Evolutionary conservation across 2,888 invertebrate genomes (phyloP).

Genomic region (Timema podura): DNA sequence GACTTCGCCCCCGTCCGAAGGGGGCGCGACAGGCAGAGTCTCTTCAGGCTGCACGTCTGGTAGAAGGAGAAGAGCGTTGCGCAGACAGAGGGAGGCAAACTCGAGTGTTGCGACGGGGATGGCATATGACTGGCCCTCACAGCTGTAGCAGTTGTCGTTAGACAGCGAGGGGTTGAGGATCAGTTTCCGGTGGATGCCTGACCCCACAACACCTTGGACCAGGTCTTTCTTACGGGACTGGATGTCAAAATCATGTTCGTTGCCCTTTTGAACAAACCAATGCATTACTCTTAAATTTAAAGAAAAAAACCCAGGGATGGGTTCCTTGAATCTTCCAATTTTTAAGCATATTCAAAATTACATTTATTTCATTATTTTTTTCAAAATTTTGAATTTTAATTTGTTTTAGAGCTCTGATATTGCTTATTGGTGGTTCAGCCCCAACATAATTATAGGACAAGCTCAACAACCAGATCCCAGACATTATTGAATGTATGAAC

Average conservation of each 20-base stretch:
- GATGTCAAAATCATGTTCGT: slow-evolving; percentile 59
- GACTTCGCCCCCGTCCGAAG: slow-evolving; percentile 11
- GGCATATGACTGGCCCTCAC: slow-evolving; percentile 70
- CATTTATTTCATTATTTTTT: not conserved
- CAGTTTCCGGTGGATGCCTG: slow-evolving; percentile 58
- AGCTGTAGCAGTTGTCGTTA: slow-evolving; percentile 48
- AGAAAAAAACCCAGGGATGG: not conserved
- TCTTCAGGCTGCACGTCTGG: slow-evolving; percentile 19
- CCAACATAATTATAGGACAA: too few relatives aligned
- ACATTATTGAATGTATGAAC: too few relatives aligned
- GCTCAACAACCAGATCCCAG: too few relatives aligned
- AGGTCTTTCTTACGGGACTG: slow-evolving; percentile 55
- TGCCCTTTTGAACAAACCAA: slow-evolving; percentile 47
- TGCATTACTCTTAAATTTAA: slow-evolving; percentile 13
- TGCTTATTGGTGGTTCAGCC: too few relatives aligned
- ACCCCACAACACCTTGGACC: slow-evolving; percentile 56
- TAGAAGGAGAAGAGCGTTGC: slow-evolving; percentile 70
- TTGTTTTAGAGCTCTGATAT: too few relatives aligned
- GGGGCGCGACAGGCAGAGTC: slow-evolving; percentile 14
- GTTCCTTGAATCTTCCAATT: too few relatives aligned
- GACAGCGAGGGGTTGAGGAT: slow-evolving; percentile 52
- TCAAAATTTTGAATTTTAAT: too few relatives aligned
- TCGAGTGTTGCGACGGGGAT: slow-evolving; percentile 84
- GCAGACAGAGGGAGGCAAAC: slow-evolving; percentile 83
- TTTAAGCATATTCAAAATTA: not conserved